These are phyloP conservation scores for Eristalinus sepulchralis DNA, from an alignment of 2,888 invertebrate species.

Conservation along the genomic window DNA sequence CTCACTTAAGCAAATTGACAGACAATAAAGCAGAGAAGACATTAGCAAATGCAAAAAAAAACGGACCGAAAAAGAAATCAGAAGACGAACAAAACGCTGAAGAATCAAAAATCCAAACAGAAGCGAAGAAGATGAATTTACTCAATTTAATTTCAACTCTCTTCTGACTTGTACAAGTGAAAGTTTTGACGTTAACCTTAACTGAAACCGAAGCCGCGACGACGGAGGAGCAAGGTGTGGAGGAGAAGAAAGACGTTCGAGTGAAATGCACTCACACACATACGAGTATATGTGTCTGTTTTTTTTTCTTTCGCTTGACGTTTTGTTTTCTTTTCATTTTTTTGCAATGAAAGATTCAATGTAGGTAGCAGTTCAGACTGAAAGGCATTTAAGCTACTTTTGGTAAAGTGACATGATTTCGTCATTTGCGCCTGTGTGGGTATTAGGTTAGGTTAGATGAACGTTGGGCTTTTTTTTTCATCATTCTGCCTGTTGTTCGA, in stretches of 20 bases:
- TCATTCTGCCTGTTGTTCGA: background rate
- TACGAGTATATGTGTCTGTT: background rate
- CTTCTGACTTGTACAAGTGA: slow-evolving; percentile 61
- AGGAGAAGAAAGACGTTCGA: slow-evolving; percentile 29
- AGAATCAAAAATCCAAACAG: background rate
- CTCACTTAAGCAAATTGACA: slow-evolving; percentile 54
- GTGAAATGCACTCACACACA: background rate
- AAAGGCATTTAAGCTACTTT: slow-evolving; percentile 52
- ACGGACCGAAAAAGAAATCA: slow-evolving; percentile 6
- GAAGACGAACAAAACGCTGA: slow-evolving; percentile 4
- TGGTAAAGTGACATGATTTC: slow-evolving; percentile 67
- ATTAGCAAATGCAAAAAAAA: slow-evolving; percentile 37
- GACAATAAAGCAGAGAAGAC: slow-evolving; percentile 12
- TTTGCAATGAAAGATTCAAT: slow-evolving; percentile 25
- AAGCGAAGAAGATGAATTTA: slow-evolving; percentile 18
- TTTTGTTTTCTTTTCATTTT: background rate
- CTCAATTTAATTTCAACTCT: slow-evolving; percentile 47
- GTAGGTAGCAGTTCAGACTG: slow-evolving; percentile 41
- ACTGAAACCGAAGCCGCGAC: slow-evolving; percentile 18
- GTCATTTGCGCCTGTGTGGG: slow-evolving; percentile 19
- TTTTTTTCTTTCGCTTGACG: slow-evolving; percentile 21
- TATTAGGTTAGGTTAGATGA: slow-evolving; percentile 55
- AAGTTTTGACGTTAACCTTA: slow-evolving; percentile 54
- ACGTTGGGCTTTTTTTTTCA: background rate
- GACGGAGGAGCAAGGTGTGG: slow-evolving; percentile 10